Evolutionary conservation across 2,113 vertebrate species (phyloP), one percentile per base, ranked within the genome.

Genomic region (Murina feae): DNA sequence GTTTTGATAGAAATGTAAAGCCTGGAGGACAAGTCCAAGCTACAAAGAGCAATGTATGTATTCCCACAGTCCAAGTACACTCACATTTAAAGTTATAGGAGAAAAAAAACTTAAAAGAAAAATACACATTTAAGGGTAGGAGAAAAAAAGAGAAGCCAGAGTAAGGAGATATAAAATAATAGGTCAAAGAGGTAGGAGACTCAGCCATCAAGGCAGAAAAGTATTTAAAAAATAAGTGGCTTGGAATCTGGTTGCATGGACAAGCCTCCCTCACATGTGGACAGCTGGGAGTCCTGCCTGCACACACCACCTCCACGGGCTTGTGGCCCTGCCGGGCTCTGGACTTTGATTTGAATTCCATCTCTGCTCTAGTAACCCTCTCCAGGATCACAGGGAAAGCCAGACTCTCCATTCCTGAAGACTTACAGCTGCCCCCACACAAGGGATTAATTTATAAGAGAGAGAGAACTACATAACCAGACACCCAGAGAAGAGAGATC

Each of bases 31-130:
- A 86, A 84, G 1, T 49, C 25, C 32, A 32, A 39, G n/a, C 12
- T 81, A 88, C 16, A 28, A 16, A 72, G 55, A 60, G 25, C 47
- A 6, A 86, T 76, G 68, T 90, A n/a, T 3, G 2, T 82, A 17
- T 76, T 76, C 14, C 78, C 60, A 82, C 35, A 78, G 49, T 82
- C 65, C 18, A 65, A 82, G 16, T 92, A 9, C 44, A 69, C n/a
- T 75, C 76, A 16, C 44, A 88, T 93, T 9, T 42, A 58, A 44
- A 63, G 18, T 55, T 28, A 81, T 69, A 94, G 4, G 60, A 3
- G 60, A 92, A 96, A 53, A 18, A 82, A 86, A 81, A 82, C 13
- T 51, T 89, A 82, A 75, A 21, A 16, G 3, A 89, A n/a, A 94
- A 95, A 55, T 76, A 25, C 81, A 20, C n/a, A 79, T 92, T 63